Evolutionary conservation across 2,888 invertebrate genomes (phyloP).

Genomic region (Parascotia fuliginaria): DNA sequence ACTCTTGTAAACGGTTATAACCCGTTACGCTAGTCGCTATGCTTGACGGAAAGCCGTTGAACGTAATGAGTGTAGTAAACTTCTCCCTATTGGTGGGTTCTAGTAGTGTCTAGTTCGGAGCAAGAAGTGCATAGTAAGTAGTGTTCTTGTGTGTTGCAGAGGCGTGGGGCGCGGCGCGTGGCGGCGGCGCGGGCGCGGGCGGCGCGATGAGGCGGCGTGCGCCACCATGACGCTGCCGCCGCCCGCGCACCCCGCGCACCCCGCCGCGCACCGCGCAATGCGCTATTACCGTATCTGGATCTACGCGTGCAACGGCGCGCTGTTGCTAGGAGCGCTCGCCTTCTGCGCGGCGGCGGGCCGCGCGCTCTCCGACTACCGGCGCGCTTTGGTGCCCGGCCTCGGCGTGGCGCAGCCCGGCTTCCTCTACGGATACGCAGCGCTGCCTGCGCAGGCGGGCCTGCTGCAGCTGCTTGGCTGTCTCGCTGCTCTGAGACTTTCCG

Average conservation of each 20-base stretch:
- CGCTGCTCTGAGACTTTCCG: conserved; percentile 92
- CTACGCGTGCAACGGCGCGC: conserved; percentile 95
- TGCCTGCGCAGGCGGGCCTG: conserved; percentile 89
- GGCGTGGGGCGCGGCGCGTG: conserved; percentile 85
- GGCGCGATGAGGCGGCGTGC: conserved; percentile 85
- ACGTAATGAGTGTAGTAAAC: too few relatives aligned
- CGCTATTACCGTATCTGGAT: conserved; percentile 96
- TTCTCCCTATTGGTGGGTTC: too few relatives aligned
- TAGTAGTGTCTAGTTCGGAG: too few relatives aligned
- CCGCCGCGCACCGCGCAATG: conserved; percentile 87
- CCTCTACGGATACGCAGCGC: conserved; percentile 93
- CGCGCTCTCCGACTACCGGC: conserved; percentile 89
- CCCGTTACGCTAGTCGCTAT: too few relatives aligned
- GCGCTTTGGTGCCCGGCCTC: conserved; percentile 90
- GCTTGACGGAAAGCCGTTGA: too few relatives aligned
- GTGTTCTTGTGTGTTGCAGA: conserved; percentile 64
- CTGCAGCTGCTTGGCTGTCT: conserved; percentile 92
- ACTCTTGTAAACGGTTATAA: too few relatives aligned
- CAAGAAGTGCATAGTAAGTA: too few relatives aligned
- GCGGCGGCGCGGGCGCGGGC: conserved; percentile 85
- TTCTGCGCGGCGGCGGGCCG: conserved; percentile 91
- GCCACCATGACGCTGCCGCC: conserved; percentile 86
- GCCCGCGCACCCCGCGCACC: conserved; percentile 83
- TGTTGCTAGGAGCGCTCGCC: conserved; percentile 92
- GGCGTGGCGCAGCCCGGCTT: conserved; percentile 92